Evolutionary conservation across 92 coral and sea anemone species (phyloP).

Genomic region (Chrysogorgia sp.): DNA sequence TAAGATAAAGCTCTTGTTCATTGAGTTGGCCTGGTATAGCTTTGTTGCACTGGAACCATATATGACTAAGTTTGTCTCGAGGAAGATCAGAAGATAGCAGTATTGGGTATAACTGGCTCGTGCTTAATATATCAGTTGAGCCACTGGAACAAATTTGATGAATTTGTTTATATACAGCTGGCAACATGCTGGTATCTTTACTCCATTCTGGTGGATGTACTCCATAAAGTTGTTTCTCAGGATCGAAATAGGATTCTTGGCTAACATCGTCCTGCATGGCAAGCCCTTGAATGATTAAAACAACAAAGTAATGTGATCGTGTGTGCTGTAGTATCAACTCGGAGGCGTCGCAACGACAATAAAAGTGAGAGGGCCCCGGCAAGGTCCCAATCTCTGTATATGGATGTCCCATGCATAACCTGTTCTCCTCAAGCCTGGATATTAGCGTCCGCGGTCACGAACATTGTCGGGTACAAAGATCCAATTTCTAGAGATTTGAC

Average conservation of each 20-base stretch:
- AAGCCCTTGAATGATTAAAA: neutral
- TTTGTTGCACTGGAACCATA: slow-evolving; percentile 81
- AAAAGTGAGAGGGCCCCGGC: too few relatives aligned
- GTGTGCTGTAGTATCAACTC: too few relatives aligned
- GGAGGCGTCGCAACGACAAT: too few relatives aligned
- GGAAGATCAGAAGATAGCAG: slow-evolving; percentile 82
- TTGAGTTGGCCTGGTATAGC: slow-evolving; percentile 86
- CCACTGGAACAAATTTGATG: slow-evolving; percentile 62
- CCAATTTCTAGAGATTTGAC: too few relatives aligned
- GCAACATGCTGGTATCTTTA: slow-evolving; percentile 65
- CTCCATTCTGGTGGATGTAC: slow-evolving; percentile 85
- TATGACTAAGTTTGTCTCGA: slow-evolving; percentile 83
- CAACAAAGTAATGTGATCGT: too few relatives aligned
- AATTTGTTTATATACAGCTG: slow-evolving; percentile 84
- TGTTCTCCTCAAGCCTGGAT: too few relatives aligned
- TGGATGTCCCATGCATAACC: too few relatives aligned
- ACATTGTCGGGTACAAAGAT: too few relatives aligned
- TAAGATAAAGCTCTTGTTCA: slow-evolving; percentile 78
- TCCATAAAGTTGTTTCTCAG: slow-evolving; percentile 61
- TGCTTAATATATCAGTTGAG: slow-evolving; percentile 67
- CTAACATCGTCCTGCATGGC: neutral
- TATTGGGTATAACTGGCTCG: slow-evolving; percentile 75
- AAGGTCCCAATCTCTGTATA: too few relatives aligned
- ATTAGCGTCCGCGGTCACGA: too few relatives aligned
- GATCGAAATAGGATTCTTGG: slow-evolving; percentile 11